These are phyloP conservation scores for Sisyra nigra DNA, from an alignment of 2,888 invertebrate species.

Conservation along the genomic window DNA sequence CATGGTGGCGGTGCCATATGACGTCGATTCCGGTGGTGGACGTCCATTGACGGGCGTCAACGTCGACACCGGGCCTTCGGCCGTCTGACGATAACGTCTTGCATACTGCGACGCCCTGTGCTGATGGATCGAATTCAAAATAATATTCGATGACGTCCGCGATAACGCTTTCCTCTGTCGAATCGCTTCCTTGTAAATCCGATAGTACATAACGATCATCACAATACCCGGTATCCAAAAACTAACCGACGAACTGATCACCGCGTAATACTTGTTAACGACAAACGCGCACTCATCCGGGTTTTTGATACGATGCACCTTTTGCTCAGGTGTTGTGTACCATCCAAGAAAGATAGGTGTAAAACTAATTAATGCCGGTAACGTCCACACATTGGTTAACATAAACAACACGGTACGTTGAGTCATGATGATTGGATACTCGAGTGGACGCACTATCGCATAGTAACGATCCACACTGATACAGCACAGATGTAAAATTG, in stretches of 20 bases:
- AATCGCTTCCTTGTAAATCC: conserved; percentile 69
- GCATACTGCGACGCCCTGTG: conserved; percentile 59
- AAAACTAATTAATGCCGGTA: conserved; percentile 84
- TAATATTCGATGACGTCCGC: conserved; percentile 72
- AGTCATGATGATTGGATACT: conserved; percentile 87
- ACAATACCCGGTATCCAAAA: conserved; percentile 89
- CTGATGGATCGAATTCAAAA: conserved; percentile 70
- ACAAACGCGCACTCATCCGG: conserved; percentile 70
- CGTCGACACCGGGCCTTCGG: conserved; percentile 16
- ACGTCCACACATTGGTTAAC: conserved; percentile 81
- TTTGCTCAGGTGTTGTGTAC: conserved; percentile 49
- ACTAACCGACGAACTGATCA: conserved; percentile 77
- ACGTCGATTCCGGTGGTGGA: conserved; percentile 37
- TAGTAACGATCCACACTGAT: conserved; percentile 87
- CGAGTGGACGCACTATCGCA: conserved; percentile 80
- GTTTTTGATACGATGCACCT: conserved; percentile 36
- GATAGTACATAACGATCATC: conserved; percentile 84
- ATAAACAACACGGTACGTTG: conserved; percentile 62
- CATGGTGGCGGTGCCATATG: conserved; percentile 31
- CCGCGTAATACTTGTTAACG: conserved; percentile 73
- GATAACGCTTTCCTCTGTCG: conserved; percentile 68
- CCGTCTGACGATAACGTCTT: conserved; percentile 38
- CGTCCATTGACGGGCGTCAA: conserved; percentile 34
- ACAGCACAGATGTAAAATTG: conserved; percentile 84
- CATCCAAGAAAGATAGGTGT: conserved; percentile 85